Percentiles rank a stretch among this genome's conserved stretches.
Evolutionary conservation across 2,888 invertebrate genomes (phyloP).

Genomic region (Ernsta delagoae): DNA sequence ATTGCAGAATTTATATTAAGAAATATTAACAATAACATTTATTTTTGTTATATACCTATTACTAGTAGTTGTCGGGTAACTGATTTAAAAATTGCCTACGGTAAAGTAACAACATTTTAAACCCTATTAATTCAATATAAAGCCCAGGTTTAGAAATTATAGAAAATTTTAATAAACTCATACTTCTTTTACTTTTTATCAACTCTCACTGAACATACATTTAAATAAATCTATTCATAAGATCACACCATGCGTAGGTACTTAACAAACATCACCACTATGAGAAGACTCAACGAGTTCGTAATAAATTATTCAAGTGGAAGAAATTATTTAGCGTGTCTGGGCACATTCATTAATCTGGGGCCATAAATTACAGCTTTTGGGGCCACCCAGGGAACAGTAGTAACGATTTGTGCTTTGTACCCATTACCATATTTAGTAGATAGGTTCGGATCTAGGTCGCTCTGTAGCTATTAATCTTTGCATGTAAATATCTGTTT

Average conservation of each 20-base stretch:
- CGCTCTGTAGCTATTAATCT: slow-evolving; percentile 10
- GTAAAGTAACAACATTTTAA: too few species aligned
- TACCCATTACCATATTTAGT: slow-evolving; percentile 29
- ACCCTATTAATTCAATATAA: too few species aligned
- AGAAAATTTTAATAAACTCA: too few species aligned
- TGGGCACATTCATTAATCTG: slow-evolving; percentile 32
- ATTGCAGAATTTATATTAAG: too few species aligned
- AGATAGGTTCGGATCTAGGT: slow-evolving; percentile 14
- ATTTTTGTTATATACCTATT: too few species aligned
- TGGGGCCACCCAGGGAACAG: slow-evolving; percentile 18
- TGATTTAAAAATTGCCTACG: too few species aligned
- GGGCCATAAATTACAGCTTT: slow-evolving; percentile 29
- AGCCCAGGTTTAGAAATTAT: too few species aligned
- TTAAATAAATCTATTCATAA: too few species aligned
- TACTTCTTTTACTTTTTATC: too few species aligned
- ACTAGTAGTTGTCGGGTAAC: too few species aligned
- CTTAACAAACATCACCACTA: slow-evolving; percentile 2
- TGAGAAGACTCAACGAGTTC: not conserved
- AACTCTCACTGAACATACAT: too few species aligned
- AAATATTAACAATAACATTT: too few species aligned
- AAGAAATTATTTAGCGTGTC: slow-evolving; percentile 33
- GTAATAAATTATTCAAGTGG: slow-evolving; percentile 31
- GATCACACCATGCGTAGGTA: not conserved
- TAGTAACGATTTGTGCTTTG: slow-evolving; percentile 32
- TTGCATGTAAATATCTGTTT: not conserved